These are phyloP conservation scores for Xestoiulus laeticollis DNA, from an alignment of 2,888 invertebrate species.

Conservation along the genomic window DNA sequence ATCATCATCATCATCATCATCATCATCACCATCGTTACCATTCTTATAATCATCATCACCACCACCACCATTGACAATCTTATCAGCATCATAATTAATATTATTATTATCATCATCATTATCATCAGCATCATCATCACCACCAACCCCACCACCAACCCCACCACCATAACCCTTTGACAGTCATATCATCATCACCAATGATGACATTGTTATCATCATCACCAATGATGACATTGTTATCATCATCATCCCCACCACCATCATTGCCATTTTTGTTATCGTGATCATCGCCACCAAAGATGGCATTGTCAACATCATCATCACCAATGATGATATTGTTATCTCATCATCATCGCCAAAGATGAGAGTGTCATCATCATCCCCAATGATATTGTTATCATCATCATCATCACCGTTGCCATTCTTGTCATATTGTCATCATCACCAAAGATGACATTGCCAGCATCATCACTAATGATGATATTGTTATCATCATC, in stretches of 20 bases:
- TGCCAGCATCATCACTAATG: background rate
- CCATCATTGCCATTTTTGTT: background rate
- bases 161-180: too few species aligned
- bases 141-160: background rate
- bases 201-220: background rate
- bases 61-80: background rate
- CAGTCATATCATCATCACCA: background rate
- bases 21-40: background rate
- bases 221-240: background rate
- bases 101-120: background rate
- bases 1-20: background rate
- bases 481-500: background rate
- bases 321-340: too few species aligned
- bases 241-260: background rate
- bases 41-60: background rate
- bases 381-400: background rate
- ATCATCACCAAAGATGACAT: background rate
- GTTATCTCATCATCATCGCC: background rate
- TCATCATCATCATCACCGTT: background rate
- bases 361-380: background rate
- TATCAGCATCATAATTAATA: background rate
- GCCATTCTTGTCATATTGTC: background rate
- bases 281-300: background rate
- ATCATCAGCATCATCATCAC: background rate
- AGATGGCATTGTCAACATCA: background rate